Evolutionary conservation across 2,797 vertebrate genomes (phyloP).

Genomic region (Chaunax sp.): DNA sequence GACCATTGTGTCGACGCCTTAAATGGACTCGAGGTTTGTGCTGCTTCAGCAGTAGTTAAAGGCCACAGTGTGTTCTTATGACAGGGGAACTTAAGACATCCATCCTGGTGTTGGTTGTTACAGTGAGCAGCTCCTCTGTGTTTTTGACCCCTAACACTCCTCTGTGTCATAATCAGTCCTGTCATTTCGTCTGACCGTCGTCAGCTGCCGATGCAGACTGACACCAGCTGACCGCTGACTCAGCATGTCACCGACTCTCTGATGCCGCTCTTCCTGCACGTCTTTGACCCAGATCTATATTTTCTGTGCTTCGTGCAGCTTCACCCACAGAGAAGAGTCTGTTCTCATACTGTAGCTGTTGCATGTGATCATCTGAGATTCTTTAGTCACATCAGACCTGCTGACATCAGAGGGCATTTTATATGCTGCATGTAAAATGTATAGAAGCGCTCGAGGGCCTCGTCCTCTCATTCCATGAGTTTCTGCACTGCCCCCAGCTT

Average conservation of each 20-base stretch:
- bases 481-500: neutral
- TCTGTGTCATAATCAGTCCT: slow-evolving; percentile 32
- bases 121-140: neutral
- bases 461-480: neutral
- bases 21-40: no score
- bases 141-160: slow-evolving; percentile 22
- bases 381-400: neutral
- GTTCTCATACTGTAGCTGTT: slow-evolving; percentile 23
- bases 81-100: no score
- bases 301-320: neutral
- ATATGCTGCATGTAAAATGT: neutral
- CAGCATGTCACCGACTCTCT: slow-evolving; percentile 48
- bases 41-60: no score
- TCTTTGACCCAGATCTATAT: slow-evolving; percentile 48
- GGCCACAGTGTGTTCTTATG: no score
- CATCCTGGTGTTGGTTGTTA: no score
- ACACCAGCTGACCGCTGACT: slow-evolving; percentile 72
- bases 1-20: no score
- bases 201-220: slow-evolving; percentile 40
- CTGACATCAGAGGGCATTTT: neutral
- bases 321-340: slow-evolving; percentile 14
- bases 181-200: slow-evolving; percentile 44
- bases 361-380: slow-evolving; percentile 16
- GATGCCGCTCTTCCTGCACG: slow-evolving; percentile 12
- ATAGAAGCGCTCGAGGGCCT: neutral